These are phyloP conservation scores for Heliopora coerulea DNA, from an alignment of 92 coral and sea anemone genomes.

Conservation along the genomic window DNA sequence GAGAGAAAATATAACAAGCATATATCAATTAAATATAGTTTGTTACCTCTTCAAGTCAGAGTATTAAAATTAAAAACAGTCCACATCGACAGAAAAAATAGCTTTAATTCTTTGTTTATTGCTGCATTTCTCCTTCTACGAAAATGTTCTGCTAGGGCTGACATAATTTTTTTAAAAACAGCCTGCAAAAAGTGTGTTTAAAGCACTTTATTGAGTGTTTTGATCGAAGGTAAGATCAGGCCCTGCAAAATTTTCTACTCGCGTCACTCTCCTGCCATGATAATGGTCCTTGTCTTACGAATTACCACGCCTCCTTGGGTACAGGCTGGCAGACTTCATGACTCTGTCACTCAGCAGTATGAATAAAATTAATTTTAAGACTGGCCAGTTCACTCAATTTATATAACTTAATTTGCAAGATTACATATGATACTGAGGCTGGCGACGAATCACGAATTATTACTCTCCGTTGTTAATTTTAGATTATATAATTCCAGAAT, in stretches of 20 bases:
- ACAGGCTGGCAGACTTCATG: slow-evolving; percentile 26
- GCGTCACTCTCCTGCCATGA: slow-evolving; percentile 32
- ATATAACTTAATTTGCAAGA: neutral
- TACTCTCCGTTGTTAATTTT: too few species aligned
- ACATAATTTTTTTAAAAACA: neutral
- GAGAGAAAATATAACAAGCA: too few species aligned
- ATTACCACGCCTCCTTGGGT: slow-evolving; percentile 37
- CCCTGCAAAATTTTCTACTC: neutral
- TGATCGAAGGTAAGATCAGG: neutral
- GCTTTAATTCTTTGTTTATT: too few species aligned
- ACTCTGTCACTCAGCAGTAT: slow-evolving; percentile 2
- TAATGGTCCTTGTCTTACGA: slow-evolving; percentile 22
- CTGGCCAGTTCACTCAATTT: neutral
- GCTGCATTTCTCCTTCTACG: too few species aligned
- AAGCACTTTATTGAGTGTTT: neutral
- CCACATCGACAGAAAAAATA: too few species aligned
- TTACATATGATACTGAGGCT: neutral
- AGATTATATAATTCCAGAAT: too few species aligned
- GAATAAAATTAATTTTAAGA: neutral
- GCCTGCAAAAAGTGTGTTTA: neutral
- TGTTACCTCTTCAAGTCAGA: too few species aligned
- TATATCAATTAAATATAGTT: too few species aligned
- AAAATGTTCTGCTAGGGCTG: neutral
- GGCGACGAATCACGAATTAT: too few species aligned
- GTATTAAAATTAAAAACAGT: too few species aligned